These are phyloP conservation scores for Drosophila ambigua DNA, from an alignment of 1,140 invertebrate genomes.

Conservation along the genomic window DNA sequence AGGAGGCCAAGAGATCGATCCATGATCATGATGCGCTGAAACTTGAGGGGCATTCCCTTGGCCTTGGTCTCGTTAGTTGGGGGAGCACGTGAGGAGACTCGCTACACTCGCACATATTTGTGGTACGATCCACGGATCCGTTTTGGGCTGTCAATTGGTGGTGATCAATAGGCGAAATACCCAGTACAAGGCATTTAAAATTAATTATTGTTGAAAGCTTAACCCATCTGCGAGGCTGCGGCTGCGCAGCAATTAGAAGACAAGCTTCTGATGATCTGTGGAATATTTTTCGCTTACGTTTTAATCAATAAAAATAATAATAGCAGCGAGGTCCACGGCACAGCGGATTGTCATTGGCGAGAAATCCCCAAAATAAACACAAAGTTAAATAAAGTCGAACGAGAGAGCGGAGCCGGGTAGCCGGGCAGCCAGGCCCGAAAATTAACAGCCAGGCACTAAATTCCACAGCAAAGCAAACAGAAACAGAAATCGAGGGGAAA, in stretches of 20 bases:
- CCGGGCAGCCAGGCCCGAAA: constrained; percentile 33
- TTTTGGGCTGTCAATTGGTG: no score
- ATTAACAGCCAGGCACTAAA: constrained; percentile 67
- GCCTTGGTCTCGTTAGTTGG: no score
- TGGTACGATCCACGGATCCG: no score
- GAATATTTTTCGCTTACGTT: constrained; percentile 26
- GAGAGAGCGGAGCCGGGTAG: constrained; percentile 1
- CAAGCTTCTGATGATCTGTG: constrained; percentile 11
- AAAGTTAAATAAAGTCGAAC: background rate
- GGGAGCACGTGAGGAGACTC: no score
- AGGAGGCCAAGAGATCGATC: no score
- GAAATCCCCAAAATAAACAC: constrained; percentile 34
- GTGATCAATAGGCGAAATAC: no score
- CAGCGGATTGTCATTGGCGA: constrained; percentile 52
- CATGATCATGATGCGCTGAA: no score
- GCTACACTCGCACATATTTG: no score
- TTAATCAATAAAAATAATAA: constrained; percentile 36
- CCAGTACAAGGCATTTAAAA: no score
- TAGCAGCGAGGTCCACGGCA: background rate
- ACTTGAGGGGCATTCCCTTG: no score
- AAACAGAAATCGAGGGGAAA: constrained; percentile 18
- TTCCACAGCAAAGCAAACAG: constrained; percentile 60
- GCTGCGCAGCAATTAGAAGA: constrained; percentile 15
- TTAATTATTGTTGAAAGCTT: background rate
- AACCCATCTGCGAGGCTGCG: background rate